A percentile compares a stretch with the other conserved stretches of the same genome.
phyloP scores from a whole-genome alignment of 2,113 vertebrate genomes.

The Phainopepla nitens region DNA sequence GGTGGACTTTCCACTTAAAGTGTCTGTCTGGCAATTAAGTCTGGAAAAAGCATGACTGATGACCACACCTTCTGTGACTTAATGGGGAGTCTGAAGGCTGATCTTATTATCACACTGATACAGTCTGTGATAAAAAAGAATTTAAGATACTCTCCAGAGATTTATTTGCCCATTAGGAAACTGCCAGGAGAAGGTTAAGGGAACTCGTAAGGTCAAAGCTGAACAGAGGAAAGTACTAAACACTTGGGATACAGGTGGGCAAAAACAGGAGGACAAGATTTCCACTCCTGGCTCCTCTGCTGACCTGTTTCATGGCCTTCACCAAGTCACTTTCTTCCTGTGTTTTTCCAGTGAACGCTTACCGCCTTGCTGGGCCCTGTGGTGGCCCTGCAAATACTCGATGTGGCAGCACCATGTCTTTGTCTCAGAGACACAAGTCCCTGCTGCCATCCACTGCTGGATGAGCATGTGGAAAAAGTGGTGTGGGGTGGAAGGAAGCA shows the following conservation, averaged over 20 bases:
- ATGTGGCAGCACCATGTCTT: background rate
- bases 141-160: slow-evolving; percentile 79
- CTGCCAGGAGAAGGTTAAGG: slow-evolving; percentile 77
- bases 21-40: slow-evolving; percentile 80
- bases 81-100: slow-evolving; percentile 79
- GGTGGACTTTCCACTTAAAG: slow-evolving; percentile 79
- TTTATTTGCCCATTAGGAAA: slow-evolving; percentile 79
- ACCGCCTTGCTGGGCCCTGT: background rate
- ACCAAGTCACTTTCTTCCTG: background rate
- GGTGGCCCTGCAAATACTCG: background rate
- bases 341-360: background rate
- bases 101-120: slow-evolving; percentile 78
- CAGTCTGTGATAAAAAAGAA: slow-evolving; percentile 78
- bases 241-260: slow-evolving; percentile 29
- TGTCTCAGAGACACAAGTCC: background rate
- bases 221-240: slow-evolving; percentile 65
- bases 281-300: background rate
- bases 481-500: background rate
- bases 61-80: slow-evolving; percentile 80
- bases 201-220: slow-evolving; percentile 75
- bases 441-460: background rate
- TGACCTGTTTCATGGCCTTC: background rate
- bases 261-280: background rate
- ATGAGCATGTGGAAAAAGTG: background rate
- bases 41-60: slow-evolving; percentile 77